These are phyloP conservation scores for Pao palembangensis DNA, from an alignment of 2,113 vertebrate genomes.

Conservation along the genomic window DNA sequence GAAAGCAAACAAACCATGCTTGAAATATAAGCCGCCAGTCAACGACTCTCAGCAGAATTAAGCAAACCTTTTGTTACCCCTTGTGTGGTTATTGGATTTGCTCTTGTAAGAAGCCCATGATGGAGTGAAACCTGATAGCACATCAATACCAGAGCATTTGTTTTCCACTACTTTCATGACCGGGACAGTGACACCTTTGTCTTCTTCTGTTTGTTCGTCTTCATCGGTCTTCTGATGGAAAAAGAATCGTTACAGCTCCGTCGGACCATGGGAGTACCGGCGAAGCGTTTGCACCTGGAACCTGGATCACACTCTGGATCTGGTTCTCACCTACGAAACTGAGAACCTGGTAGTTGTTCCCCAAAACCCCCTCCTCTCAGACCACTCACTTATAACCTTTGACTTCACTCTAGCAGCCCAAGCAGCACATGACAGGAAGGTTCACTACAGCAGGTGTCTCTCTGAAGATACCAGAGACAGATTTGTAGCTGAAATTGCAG, in stretches of 20 bases:
- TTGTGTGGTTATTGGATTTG: background rate
- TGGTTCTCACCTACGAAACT: no score
- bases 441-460: no score
- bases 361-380: no score
- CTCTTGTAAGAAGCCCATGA: background rate
- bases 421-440: no score
- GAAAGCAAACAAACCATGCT: constrained; percentile 5
- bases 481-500: no score
- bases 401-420: no score
- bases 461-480: no score
- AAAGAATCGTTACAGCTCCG: background rate
- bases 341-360: no score
- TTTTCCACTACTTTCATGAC: constrained; percentile 1
- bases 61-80: constrained; percentile 4
- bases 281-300: background rate
- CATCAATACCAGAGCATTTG: background rate
- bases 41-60: background rate
- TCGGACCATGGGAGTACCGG: no score
- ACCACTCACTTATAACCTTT: no score
- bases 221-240: background rate
- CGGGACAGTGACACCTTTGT: background rate
- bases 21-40: constrained; percentile 4
- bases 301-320: no score
- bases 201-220: background rate
- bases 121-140: constrained; percentile 6